Evolutionary conservation across 2,113 vertebrate species (phyloP).

Genomic region (Saguinus midas): DNA sequence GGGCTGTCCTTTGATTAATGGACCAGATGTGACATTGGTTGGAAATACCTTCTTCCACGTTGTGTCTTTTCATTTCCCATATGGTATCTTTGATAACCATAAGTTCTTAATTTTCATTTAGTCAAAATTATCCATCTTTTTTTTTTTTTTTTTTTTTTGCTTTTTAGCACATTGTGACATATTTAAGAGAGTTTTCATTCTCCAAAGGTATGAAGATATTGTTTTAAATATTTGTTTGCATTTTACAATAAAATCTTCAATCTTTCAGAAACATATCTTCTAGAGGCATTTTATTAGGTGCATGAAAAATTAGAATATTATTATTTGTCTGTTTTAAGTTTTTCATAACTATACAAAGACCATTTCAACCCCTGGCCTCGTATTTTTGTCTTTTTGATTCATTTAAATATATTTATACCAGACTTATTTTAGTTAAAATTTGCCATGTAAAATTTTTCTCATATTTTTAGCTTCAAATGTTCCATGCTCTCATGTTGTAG

Average conservation of each 20-base stretch:
- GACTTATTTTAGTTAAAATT: not conserved
- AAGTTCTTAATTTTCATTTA: constrained; percentile 21
- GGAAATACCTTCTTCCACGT: not conserved
- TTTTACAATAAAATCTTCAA: constrained; percentile 18
- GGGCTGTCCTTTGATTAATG: not conserved
- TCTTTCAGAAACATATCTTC: not conserved
- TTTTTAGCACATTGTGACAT: not conserved
- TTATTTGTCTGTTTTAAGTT: not conserved
- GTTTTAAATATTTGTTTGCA: not conserved
- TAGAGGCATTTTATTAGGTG: not conserved
- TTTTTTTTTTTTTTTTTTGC: no score
- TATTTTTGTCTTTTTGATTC: not conserved
- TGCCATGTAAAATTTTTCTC: not conserved
- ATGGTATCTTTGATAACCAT: not conserved
- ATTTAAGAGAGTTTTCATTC: constrained; percentile 21
- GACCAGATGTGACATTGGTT: not conserved
- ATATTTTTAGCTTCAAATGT: not conserved
- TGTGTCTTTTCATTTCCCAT: not conserved
- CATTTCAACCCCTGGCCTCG: not conserved
- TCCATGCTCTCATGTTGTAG: not conserved
- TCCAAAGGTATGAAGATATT: not conserved
- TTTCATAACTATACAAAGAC: not conserved
- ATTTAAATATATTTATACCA: not conserved
- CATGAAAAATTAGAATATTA: not conserved
- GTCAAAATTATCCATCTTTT: not conserved